Base-by-base conservation (phyloP, 1,140 invertebrate genomes). In the Neodiprion virginianus region DNA sequence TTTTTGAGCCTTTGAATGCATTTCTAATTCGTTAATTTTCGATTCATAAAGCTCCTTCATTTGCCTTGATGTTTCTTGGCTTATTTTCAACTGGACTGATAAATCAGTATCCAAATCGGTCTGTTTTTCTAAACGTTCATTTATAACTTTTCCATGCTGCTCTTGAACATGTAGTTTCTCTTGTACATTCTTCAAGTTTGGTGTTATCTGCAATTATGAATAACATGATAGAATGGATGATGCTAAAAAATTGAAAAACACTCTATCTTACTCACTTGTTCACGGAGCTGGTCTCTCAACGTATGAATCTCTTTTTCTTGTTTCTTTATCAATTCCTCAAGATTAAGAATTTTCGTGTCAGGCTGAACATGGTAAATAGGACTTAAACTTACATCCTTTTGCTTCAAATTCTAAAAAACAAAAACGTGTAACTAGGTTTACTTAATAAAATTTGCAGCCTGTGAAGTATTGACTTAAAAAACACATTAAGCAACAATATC, bases 161-260 rank as follows among this genome's bases (percentile, higher is more conserved):
- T 90, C 89, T 77, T 90, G 88, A 0, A 76, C 67, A 4, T 83
- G 72, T 17, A 89, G 73, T 82, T 89, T 85, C 74, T 76, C 72
- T 82, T 85, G 80, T 79, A 89, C 75, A 83, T 82, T 81, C 81
- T 86, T 81, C 77, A 89, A 72, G 73, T 84, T 84, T 70, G 81
- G 78, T 23, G 79, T 79, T 66, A 81, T 69, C 83, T 88, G 48
- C 21, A 81, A 79, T 66, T 73, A 11, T 71, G 73, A 53, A 74
- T 67, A 71, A 23, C 8, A 68, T 53, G 1, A 40, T 75, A 71
- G 48, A 74, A 21, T 74, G 23, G 40, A 76, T 49, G 69, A 75
- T 40, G 28, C 28, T 5, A 0, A 14, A 61, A 61, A 17, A 61
- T 17, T 17, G 11, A 17, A 61, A 14, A 61, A 8, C 53, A 17